Percentiles rank a stretch among this genome's conserved stretches.
phyloP scores from a whole-genome alignment of 2,113 vertebrate species.

The Podocnemis expansa region DNA sequence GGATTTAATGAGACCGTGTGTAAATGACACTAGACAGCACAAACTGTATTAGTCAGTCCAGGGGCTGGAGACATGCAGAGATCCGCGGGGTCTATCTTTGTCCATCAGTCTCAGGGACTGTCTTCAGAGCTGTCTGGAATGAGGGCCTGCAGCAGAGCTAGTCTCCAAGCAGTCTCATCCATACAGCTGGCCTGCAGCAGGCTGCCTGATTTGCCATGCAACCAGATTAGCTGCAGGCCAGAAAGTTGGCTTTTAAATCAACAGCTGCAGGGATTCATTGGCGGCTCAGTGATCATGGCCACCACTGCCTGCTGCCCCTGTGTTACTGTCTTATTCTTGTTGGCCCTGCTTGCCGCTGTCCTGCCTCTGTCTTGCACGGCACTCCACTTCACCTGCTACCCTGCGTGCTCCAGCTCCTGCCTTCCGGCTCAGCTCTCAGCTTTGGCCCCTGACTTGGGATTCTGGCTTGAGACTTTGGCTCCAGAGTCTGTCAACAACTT shows the following conservation, averaged over 20 bases:
- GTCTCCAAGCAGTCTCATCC: background rate
- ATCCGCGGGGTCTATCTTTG: background rate
- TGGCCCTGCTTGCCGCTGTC: too few relatives aligned
- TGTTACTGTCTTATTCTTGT: too few relatives aligned
- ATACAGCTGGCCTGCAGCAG: background rate
- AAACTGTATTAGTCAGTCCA: background rate
- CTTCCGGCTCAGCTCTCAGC: background rate
- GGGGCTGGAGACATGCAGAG: background rate
- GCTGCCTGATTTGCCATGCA: background rate
- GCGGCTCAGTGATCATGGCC: background rate
- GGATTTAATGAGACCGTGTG: conserved; percentile 26
- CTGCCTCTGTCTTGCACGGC: background rate
- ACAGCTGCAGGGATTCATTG: background rate
- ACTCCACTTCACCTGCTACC: background rate
- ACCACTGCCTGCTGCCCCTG: background rate
- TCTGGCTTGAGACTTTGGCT: background rate
- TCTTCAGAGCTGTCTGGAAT: background rate
- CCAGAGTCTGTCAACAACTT: background rate
- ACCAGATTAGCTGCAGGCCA: background rate
- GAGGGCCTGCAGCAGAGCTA: background rate
- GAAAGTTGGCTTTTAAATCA: background rate
- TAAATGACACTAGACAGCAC: background rate
- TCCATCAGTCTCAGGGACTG: background rate
- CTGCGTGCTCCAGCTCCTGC: background rate
- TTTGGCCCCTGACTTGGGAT: background rate